Evolutionary conservation across 2,113 vertebrate species (phyloP).

Genomic region (Oncorhynchus nerka): DNA sequence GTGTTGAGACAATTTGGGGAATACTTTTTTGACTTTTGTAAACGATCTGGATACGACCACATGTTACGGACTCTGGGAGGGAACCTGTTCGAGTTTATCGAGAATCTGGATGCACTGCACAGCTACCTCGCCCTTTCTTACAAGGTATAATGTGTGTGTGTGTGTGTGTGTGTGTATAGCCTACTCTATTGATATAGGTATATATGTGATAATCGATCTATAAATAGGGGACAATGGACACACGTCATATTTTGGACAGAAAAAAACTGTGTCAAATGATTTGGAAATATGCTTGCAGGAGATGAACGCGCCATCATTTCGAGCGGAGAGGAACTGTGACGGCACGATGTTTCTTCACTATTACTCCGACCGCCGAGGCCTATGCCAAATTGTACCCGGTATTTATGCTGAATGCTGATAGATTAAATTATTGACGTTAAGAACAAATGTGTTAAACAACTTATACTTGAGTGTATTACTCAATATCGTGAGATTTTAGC

Average conservation of each 20-base stretch:
- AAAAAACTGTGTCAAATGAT: too few relatives aligned
- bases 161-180: too few relatives aligned
- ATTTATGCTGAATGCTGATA: background rate
- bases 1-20: constrained; percentile 82
- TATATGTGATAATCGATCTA: too few relatives aligned
- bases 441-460: too few relatives aligned
- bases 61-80: constrained; percentile 81
- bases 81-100: constrained; percentile 78
- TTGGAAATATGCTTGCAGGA: constrained; percentile 54
- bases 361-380: constrained; percentile 75
- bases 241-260: too few relatives aligned
- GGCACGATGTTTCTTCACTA: constrained; percentile 74
- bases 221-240: too few relatives aligned
- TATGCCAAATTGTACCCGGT: constrained; percentile 71
- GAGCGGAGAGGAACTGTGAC: constrained; percentile 66
- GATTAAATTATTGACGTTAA: too few relatives aligned
- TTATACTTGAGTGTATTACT: too few relatives aligned
- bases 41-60: constrained; percentile 79
- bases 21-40: constrained; percentile 83
- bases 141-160: constrained; percentile 58
- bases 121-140: constrained; percentile 82
- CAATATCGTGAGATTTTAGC: too few relatives aligned
- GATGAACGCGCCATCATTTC: constrained; percentile 79
- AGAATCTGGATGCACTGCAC: constrained; percentile 82
- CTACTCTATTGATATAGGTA: too few relatives aligned